Percentiles rank a stretch among this genome's conserved stretches.
phyloP scores from a whole-genome alignment of 2,888 invertebrate genomes.

The Drosophila atroscutellata region DNA sequence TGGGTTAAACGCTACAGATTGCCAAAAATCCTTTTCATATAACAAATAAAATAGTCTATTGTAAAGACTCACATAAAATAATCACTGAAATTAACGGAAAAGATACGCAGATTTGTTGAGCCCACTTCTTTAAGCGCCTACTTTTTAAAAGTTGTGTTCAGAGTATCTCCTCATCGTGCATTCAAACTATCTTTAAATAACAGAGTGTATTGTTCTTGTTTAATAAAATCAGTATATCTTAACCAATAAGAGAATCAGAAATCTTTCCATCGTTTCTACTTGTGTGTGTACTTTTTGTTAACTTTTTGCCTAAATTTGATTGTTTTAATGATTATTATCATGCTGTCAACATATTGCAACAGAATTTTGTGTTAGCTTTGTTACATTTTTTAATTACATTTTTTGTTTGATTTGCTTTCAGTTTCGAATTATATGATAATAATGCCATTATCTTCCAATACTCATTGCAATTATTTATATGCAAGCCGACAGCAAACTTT shows the following conservation, averaged over 20 bases:
- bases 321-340: background rate
- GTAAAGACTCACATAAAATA: background rate
- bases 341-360: background rate
- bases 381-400: background rate
- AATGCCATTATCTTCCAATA: background rate
- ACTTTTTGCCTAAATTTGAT: background rate
- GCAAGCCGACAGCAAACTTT: background rate
- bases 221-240: background rate
- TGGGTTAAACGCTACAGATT: background rate
- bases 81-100: background rate
- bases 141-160: background rate
- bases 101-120: background rate
- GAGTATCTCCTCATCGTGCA: background rate
- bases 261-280: background rate
- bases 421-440: background rate
- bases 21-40: background rate
- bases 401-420: background rate
- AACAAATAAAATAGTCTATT: background rate
- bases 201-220: background rate
- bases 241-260: background rate
- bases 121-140: background rate
- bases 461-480: background rate
- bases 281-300: background rate
- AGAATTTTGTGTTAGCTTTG: background rate
- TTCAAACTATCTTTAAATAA: background rate